Conservation (phyloP, 2,797 vertebrate genomes). For the Aeoliscus strigatus region DNA sequence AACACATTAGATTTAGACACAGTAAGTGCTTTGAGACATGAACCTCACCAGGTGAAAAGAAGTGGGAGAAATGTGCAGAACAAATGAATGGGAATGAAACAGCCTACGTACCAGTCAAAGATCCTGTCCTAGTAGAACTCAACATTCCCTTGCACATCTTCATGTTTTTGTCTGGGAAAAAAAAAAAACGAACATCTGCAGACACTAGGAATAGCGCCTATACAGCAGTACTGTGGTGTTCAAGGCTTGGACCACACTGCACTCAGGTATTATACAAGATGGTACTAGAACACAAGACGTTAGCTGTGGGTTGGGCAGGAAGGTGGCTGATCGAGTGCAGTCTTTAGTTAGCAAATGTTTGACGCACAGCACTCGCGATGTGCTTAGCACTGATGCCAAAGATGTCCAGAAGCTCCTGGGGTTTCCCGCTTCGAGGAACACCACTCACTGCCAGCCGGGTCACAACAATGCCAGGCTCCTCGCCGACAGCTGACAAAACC, state of each 20-base stretch:
- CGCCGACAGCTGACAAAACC: conserved; percentile 75
- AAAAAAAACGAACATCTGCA: too few relatives aligned
- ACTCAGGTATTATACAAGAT: conserved; percentile 11
- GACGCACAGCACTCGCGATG: conserved; percentile 75
- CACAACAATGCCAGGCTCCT: conserved; percentile 78
- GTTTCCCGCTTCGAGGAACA: conserved; percentile 77
- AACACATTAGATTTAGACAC: conserved; percentile 5
- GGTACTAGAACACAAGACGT: conserved; percentile 2
- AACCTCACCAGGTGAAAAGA: not conserved
- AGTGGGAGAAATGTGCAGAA: conserved; percentile 16
- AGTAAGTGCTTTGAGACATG: conserved; percentile 13
- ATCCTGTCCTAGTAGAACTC: too few relatives aligned
- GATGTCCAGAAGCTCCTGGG: conserved; percentile 78
- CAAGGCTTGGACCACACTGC: conserved; percentile 2
- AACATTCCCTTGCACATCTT: too few relatives aligned
- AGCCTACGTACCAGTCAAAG: too few relatives aligned
- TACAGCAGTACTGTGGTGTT: too few relatives aligned
- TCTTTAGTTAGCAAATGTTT: conserved; percentile 73
- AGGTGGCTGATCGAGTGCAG: not conserved
- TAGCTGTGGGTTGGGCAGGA: conserved; percentile 1
- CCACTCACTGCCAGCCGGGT: conserved; percentile 74
- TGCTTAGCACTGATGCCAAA: conserved; percentile 80
- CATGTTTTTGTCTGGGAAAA: too few relatives aligned
- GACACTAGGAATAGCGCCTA: too few relatives aligned
- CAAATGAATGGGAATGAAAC: conserved; percentile 1